phyloP scores from a whole-genome alignment of 2,888 invertebrate species.

The Campoplex capitator region DNA sequence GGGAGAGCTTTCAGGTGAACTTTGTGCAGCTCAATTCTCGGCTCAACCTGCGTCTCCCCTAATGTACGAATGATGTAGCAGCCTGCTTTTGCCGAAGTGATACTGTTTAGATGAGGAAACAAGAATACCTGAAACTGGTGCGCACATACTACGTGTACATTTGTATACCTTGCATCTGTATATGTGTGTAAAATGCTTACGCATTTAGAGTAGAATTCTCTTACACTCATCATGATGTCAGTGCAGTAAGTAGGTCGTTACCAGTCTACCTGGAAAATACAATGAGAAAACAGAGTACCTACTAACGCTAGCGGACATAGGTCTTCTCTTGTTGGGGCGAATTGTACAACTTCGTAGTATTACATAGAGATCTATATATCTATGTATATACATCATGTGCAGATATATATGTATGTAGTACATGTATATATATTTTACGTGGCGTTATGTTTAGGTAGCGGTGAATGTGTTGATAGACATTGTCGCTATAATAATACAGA shows the following conservation, averaged over 20 bases:
- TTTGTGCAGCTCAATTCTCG: conserved; percentile 37
- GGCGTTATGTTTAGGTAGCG: not conserved
- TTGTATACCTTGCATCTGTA: conserved; percentile 11
- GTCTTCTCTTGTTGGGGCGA: conserved; percentile 49
- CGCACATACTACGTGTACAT: not conserved
- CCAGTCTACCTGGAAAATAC: conserved; percentile 56
- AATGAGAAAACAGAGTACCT: conserved; percentile 43
- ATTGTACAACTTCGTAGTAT: conserved; percentile 31
- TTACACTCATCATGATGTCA: conserved; percentile 40
- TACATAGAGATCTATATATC: conserved; percentile 17
- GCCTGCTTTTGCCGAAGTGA: conserved; percentile 22
- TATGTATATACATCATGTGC: not conserved
- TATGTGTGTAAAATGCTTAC: conserved; percentile 25
- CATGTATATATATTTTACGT: not conserved
- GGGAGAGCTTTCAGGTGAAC: conserved; percentile 34
- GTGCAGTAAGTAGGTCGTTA: conserved; percentile 64
- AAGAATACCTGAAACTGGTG: conserved; percentile 3
- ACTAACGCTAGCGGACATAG: conserved; percentile 57
- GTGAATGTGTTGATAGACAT: conserved; percentile 28
- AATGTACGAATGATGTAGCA: conserved; percentile 50
- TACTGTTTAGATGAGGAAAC: conserved; percentile 55
- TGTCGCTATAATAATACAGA: conserved; percentile 53
- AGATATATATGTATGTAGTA: not conserved
- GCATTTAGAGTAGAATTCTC: conserved; percentile 21
- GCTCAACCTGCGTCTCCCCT: conserved; percentile 49